Percentiles rank a stretch among this genome's conserved stretches.
Evolutionary conservation across 2,888 invertebrate genomes (phyloP).

Genomic region (Agrotis clavis): DNA sequence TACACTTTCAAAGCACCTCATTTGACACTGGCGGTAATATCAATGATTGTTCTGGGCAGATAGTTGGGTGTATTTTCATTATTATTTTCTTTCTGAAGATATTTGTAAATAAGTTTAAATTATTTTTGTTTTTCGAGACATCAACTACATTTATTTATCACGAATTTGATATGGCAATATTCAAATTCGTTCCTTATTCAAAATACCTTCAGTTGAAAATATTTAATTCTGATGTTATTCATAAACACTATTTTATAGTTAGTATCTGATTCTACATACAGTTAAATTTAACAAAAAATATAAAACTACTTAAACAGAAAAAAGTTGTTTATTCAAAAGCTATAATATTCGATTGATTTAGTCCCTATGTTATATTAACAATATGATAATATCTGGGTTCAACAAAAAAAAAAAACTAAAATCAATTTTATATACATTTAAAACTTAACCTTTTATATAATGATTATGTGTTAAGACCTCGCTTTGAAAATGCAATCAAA

Average conservation of each 20-base stretch:
- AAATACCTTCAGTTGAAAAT: constrained; percentile 68
- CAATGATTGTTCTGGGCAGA: constrained; percentile 79
- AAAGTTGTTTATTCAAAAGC: constrained; percentile 73
- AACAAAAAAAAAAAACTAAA: constrained; percentile 82
- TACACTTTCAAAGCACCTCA: constrained; percentile 87
- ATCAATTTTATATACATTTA: constrained; percentile 86
- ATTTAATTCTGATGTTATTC: constrained; percentile 71
- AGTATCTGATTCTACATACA: constrained; percentile 81
- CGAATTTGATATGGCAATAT: constrained; percentile 22
- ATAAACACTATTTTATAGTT: constrained; percentile 77
- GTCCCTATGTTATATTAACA: constrained; percentile 78
- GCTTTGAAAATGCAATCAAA: constrained; percentile 73
- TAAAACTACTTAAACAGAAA: constrained; percentile 78
- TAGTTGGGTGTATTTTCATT: constrained; percentile 42
- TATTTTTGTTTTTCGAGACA: constrained; percentile 33
- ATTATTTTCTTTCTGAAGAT: constrained; percentile 45
- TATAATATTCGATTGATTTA: constrained; percentile 81
- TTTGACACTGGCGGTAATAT: constrained; percentile 85
- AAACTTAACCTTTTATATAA: constrained; percentile 70
- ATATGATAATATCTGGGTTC: constrained; percentile 80
- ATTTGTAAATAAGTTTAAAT: constrained; percentile 18
- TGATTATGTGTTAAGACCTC: constrained; percentile 64
- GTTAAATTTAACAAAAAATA: constrained; percentile 79
- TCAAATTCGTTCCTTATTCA: constrained; percentile 28
- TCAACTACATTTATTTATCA: neutral